Evolutionary conservation across 1,140 invertebrate species (phyloP), one percentile per base, ranked within the genome.

Genomic region (Drosophila cardini): DNA sequence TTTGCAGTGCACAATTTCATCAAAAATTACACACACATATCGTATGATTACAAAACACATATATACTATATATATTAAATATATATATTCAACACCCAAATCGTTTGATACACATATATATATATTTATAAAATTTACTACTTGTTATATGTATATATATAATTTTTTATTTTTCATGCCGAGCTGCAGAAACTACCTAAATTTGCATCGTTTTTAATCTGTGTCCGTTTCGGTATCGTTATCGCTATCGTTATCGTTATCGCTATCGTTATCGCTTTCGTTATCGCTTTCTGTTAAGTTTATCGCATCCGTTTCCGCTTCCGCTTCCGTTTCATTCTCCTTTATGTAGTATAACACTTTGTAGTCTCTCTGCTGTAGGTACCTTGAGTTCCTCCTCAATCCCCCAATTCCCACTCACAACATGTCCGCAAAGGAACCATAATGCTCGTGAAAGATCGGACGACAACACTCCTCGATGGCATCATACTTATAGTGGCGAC

Each of bases 401-500:
- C 58, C 32, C 10, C 2, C 46, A n/a, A 61, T 58, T 42, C 18
- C 36, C 46, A 65, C 68, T 78, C 77, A 89, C 80, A 89, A 78
- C 84, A 89, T 89, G 36, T 89, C 85, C 52, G 84, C 71, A 55
- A 84, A 60, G 48, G 84, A 84, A 48, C 76, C 89, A 46, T 77
- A 89, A 21, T 89, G 80, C 62, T 91, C 84, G 70, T 85, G 73
- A 52, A 78, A 90, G 55, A 91, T 85, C 67, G 89, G 89, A 46
- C 89, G 89, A 71, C 87, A 84, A 38, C 89, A 91, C 62, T 91
- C 89, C 61, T 91, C 89, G 40, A 91, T 61, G 52, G 80, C 78
- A 70, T 91, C 72, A 46, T 91, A 79, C 45, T 90, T 81, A 43
- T 91, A 83, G 52, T 80, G 74, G 13, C 82, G 73, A 32, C 68